Base-by-base conservation (phyloP, 2,888 invertebrate species). In the Drosophila imparisetae region DNA sequence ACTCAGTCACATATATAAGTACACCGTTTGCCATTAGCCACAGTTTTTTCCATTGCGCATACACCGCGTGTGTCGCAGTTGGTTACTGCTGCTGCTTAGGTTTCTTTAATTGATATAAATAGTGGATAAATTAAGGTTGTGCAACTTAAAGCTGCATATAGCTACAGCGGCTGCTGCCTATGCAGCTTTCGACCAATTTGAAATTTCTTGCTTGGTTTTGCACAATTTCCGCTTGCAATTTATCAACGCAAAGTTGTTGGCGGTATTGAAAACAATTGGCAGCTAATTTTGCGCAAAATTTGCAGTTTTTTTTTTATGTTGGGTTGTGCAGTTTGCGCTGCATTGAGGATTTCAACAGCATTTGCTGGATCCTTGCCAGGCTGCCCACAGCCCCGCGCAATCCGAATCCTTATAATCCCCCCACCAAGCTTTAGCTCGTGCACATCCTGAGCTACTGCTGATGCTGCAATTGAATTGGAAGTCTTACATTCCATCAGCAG, bases 281-380 rank as follows among this genome's bases (percentile, higher is more conserved):
- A 86, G 86, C 86, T 86, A 86, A 86, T 86, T 86, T 86, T 84
- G 77, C 82, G 82, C 77, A 78, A 86, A 87, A 87, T 85, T 83
- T 68, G 67, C 74, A 62, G 75, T 75, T 45, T 85, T 86, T 30
- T 32, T 32, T 83, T 86, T 81, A 72, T 66, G 62, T 70, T 72
- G 66, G 34, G 45, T 53, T 76, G 63, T 62, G 49, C 71, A 32
- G 34, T 34, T 54, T 24, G 21, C 42, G 59, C 52, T 76, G 61
- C 42, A 76, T 76, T 77, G 73, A 66, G 59, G 6, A 76, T 59
- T 69, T 69, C 50, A 48, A 62, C 55, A 62, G 54, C 61, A 45
- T 50, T 57, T 40, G 64, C 70, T 79, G 80, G 80, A 53, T 79
- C 57, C 74, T 65, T 76, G 79, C 72, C 78, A 74, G 55, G 15